Percentiles rank a stretch among this genome's conserved stretches.
phyloP scores from a whole-genome alignment of 2,797 vertebrate genomes.

The Falco peregrinus region DNA sequence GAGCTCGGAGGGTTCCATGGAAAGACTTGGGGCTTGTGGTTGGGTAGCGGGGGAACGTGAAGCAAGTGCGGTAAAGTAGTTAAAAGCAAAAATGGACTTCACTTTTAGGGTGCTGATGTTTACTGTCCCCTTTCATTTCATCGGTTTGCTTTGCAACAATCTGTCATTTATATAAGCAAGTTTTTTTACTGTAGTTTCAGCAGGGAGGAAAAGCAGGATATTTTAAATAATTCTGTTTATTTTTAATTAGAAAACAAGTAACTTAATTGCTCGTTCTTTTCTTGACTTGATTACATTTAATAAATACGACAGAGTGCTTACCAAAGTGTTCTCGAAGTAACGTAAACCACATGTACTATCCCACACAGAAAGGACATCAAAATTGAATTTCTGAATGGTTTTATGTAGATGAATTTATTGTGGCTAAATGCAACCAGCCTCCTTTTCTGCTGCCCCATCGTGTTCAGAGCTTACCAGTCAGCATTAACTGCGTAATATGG shows the following conservation, averaged over 20 bases:
- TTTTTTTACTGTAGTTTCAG: not conserved
- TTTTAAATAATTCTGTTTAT: constrained; percentile 33
- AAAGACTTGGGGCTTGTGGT: not conserved
- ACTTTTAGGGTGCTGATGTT: not conserved
- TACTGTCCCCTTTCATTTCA: constrained; percentile 1
- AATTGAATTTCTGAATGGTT: not conserved
- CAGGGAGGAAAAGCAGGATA: not conserved
- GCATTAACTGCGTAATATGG: fast-evolving
- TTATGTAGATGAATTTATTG: not conserved
- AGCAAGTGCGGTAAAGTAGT: not conserved
- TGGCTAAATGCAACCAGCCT: not conserved
- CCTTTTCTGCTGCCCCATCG: not conserved
- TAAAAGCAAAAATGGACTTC: not conserved
- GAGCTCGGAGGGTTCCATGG: not conserved
- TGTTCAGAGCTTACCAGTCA: not conserved
- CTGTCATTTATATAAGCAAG: not conserved
- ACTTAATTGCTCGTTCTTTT: constrained; percentile 20
- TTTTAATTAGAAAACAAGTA: constrained; percentile 38
- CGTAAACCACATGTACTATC: not conserved
- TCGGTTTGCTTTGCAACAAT: not conserved
- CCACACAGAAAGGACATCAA: constrained; percentile 1
- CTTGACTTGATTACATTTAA: constrained; percentile 18
- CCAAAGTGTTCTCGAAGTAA: constrained; percentile 14
- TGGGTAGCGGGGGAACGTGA: not conserved
- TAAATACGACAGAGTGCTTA: not conserved